Percentiles rank a stretch among this genome's conserved stretches.
Evolutionary conservation across 2,113 vertebrate species (phyloP).

Genomic region (Neotragus moschatus): DNA sequence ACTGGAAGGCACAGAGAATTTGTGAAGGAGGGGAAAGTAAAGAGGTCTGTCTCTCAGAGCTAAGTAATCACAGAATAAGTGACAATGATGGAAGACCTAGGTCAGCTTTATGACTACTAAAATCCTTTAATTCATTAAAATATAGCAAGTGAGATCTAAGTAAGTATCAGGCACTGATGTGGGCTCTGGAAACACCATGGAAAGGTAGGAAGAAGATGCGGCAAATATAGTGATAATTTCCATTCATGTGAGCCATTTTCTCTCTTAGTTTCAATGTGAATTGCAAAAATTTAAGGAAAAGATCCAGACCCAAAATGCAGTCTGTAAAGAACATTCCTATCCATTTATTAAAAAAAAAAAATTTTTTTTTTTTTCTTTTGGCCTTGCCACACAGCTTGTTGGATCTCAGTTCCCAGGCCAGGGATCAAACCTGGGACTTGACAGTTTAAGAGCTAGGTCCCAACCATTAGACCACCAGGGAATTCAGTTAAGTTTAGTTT

Average conservation of each 20-base stretch:
- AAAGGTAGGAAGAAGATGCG: background rate
- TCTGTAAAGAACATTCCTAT: background rate
- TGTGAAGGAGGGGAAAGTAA: background rate
- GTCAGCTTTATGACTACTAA: background rate
- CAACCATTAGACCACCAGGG: background rate
- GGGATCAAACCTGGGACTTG: background rate
- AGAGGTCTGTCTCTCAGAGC: background rate
- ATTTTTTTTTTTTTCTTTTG: background rate
- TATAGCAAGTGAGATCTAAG: background rate
- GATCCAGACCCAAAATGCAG: background rate
- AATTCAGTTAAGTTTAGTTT: rapidly evolving
- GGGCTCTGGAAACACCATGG: background rate
- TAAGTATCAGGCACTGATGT: background rate
- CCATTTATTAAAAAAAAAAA: background rate
- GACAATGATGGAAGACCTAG: background rate
- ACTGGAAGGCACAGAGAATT: background rate
- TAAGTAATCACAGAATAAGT: background rate
- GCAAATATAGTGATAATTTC: background rate
- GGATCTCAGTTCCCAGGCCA: background rate
- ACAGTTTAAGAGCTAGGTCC: background rate
- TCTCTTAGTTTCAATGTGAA: background rate
- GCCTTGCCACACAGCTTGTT: background rate
- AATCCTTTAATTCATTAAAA: background rate
- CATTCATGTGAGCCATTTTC: background rate
- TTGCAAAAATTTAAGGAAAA: background rate